Percentiles rank a stretch among this genome's conserved stretches.
Evolutionary conservation across 2,797 vertebrate species (phyloP).

Genomic region (Picus viridis): DNA sequence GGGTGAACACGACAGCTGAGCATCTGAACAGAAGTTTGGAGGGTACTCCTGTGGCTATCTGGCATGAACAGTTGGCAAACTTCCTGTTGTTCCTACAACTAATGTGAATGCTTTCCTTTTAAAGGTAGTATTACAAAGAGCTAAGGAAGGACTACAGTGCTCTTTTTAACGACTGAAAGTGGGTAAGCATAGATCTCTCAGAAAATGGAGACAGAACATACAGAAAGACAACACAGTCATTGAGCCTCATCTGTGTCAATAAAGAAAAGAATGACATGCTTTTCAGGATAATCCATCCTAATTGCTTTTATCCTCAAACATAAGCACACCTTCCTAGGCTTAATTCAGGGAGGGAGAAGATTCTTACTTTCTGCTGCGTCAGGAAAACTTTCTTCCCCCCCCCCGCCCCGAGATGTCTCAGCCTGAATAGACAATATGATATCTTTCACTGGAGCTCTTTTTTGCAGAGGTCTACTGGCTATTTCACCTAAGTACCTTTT

Average conservation of each 20-base stretch:
- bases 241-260: neutral
- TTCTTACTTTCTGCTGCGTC: neutral
- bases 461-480: neutral
- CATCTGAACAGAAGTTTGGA: neutral
- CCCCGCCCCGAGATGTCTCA: neutral
- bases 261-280: neutral
- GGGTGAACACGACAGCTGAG: slow-evolving; percentile 8
- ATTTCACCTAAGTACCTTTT: neutral
- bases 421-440: neutral
- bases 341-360: neutral
- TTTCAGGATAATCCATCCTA: neutral
- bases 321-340: neutral
- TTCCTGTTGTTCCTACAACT: neutral
- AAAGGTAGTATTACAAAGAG: neutral
- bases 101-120: neutral
- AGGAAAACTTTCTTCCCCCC: neutral
- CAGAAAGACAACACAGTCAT: neutral
- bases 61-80: neutral
- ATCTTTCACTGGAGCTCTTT: neutral
- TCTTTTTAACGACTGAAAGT: neutral
- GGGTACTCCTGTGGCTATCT: neutral
- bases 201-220: neutral
- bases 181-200: neutral
- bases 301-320: neutral
- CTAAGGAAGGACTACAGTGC: neutral